Conservation (phyloP, 2,113 vertebrate species). For the Albula glossodonta region DNA sequence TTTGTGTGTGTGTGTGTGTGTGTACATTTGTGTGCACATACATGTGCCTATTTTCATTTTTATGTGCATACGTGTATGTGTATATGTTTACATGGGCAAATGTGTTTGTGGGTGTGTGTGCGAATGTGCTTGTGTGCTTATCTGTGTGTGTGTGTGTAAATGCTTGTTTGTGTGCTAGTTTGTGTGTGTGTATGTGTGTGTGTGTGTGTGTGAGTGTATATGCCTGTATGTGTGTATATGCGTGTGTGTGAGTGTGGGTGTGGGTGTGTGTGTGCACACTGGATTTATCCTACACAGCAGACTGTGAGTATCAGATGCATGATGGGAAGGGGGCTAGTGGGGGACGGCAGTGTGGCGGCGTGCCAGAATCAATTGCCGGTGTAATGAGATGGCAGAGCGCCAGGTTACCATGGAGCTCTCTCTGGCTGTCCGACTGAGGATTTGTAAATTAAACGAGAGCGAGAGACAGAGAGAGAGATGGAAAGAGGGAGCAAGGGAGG, state of each 20-base stretch:
- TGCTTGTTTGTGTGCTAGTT: conserved; percentile 22
- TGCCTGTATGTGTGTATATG: conserved; percentile 28
- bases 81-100: background rate
- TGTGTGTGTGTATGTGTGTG: background rate
- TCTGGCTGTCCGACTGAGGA: conserved; percentile 44
- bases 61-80: background rate
- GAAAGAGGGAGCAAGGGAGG: conserved; percentile 19
- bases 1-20: too few species aligned
- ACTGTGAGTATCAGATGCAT: conserved; percentile 54
- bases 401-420: conserved; percentile 52
- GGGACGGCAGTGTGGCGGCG: conserved; percentile 23
- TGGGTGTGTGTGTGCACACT: conserved; percentile 27
- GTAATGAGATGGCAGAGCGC: conserved; percentile 53
- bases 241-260: conserved; percentile 24
- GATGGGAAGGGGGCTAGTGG: conserved; percentile 51
- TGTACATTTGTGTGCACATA: too few species aligned
- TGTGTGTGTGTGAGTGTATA: conserved; percentile 29
- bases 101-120: background rate
- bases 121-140: background rate
- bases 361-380: conserved; percentile 51
- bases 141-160: conserved; percentile 1
- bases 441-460: conserved; percentile 39
- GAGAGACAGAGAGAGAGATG: conserved; percentile 36
- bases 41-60: background rate
- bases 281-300: conserved; percentile 41